Conservation (phyloP, 1,140 invertebrate genomes). For the Pseudomyrmex flavicornis region DNA sequence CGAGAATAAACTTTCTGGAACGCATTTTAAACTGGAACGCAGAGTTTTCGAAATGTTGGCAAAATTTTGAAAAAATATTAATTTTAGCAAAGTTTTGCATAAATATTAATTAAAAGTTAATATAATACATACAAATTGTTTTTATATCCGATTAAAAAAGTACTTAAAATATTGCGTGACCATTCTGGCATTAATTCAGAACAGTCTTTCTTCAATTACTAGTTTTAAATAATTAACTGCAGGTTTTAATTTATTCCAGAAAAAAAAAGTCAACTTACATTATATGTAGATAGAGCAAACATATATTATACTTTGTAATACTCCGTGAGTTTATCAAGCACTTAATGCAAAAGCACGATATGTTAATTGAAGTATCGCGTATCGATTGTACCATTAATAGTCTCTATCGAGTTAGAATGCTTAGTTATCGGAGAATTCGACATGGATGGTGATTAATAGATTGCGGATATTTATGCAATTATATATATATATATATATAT, state of each 20-base stretch:
- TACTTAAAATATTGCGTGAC: neutral
- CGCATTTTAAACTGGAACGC: neutral
- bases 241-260: neutral
- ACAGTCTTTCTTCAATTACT: neutral
- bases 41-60: neutral
- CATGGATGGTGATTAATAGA: neutral
- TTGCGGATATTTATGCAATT: neutral
- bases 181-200: neutral
- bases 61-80: too few relatives aligned
- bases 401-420: neutral
- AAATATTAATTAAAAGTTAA: conserved; percentile 31
- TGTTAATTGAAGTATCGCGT: conserved; percentile 19
- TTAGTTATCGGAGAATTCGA: conserved; percentile 13
- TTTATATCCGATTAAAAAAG: neutral
- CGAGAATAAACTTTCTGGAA: neutral
- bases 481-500: neutral
- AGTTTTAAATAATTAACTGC: neutral
- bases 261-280: neutral
- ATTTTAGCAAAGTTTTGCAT: neutral
- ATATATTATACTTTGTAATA: conserved; percentile 1
- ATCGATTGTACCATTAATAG: neutral
- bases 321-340: neutral
- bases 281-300: neutral
- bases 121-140: neutral
- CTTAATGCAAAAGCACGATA: neutral